These are phyloP conservation scores for Lontra canadensis DNA, from an alignment of 2,113 vertebrate species.

Conservation along the genomic window DNA sequence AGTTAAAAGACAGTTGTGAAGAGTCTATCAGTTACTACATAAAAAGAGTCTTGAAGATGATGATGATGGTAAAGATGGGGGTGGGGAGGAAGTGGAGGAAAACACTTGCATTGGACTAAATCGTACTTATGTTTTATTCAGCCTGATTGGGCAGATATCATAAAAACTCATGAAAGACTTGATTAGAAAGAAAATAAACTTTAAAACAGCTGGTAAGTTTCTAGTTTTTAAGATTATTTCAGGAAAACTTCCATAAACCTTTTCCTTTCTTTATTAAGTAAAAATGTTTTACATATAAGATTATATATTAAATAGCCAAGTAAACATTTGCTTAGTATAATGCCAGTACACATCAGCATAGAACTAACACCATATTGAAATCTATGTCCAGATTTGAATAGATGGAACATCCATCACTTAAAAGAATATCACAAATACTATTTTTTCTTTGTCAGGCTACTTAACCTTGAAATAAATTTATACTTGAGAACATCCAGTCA, in stretches of 20 bases:
- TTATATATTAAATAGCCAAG: neutral
- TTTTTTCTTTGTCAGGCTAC: neutral
- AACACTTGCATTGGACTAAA: neutral
- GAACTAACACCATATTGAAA: neutral
- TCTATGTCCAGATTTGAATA: neutral
- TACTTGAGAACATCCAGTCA: slow-evolving; percentile 9
- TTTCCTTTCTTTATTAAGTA: neutral
- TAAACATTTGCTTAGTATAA: neutral
- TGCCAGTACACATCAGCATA: neutral
- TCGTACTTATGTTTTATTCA: neutral
- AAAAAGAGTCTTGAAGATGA: neutral
- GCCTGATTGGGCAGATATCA: neutral
- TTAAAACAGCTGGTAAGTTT: neutral
- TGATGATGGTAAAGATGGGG: neutral
- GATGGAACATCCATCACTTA: neutral
- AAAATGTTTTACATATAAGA: neutral
- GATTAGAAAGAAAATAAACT: neutral
- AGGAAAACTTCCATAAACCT: neutral
- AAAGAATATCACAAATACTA: slow-evolving; percentile 12
- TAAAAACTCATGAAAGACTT: neutral
- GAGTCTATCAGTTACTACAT: neutral
- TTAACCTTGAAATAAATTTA: slow-evolving; percentile 52
- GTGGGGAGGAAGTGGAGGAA: neutral
- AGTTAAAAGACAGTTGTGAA: neutral
- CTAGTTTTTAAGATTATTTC: neutral